phyloP scores from a whole-genome alignment of 53 echinoderm and acorn worm genomes.

The Arbacia lixula region DNA sequence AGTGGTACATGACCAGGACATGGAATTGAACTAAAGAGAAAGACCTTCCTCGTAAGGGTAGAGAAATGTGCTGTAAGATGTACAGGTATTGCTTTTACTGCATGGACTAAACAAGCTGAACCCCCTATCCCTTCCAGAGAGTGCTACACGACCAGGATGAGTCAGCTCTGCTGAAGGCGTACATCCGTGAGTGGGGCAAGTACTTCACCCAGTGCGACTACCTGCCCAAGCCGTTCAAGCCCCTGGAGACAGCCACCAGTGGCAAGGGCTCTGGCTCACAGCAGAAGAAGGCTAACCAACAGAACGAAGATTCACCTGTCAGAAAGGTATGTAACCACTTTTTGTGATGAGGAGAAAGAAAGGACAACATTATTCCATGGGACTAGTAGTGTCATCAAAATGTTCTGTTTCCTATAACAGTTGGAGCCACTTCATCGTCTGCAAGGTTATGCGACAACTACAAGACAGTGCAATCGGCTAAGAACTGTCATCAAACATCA shows the following conservation, averaged over 20 bases:
- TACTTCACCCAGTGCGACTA: slow-evolving; percentile 97
- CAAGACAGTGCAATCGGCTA: too few species aligned
- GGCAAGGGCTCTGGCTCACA: slow-evolving; percentile 67
- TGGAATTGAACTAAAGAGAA: neutral
- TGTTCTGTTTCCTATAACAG: too few species aligned
- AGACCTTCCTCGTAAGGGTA: neutral
- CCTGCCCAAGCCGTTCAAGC: slow-evolving; percentile 88
- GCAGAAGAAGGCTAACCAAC: slow-evolving; percentile 84
- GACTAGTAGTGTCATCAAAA: too few species aligned
- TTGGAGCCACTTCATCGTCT: neutral
- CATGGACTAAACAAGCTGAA: neutral
- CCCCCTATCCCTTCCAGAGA: slow-evolving; percentile 49
- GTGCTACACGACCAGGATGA: slow-evolving; percentile 93
- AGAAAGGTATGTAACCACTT: slow-evolving; percentile 88
- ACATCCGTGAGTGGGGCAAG: slow-evolving; percentile 96
- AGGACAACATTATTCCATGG: too few species aligned
- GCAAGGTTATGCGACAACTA: neutral
- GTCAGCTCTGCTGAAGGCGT: slow-evolving; percentile 87
- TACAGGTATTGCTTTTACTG: neutral
- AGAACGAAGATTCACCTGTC: slow-evolving; percentile 91
- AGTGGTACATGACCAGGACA: neutral
- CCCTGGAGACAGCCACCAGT: slow-evolving; percentile 78
- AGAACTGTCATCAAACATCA: too few species aligned
- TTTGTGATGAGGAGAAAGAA: too few species aligned
- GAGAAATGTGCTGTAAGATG: neutral